These are phyloP conservation scores for Erpobdella octoculata DNA, from an alignment of 2,888 invertebrate genomes.

Conservation along the genomic window DNA sequence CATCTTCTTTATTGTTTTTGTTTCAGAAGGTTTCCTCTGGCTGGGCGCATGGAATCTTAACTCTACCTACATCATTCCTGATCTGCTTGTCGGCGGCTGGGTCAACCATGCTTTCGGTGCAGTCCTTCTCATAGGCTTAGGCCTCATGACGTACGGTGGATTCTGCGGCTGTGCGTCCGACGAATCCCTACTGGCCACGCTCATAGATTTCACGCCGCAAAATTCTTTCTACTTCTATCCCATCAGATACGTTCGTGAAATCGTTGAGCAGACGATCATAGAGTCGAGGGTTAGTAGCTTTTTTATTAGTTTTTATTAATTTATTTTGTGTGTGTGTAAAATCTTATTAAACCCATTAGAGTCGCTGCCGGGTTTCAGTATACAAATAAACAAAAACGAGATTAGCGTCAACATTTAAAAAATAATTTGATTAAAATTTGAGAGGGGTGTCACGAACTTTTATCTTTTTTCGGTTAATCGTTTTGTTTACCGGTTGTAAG, in stretches of 20 bases:
- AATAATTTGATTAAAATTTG: not conserved
- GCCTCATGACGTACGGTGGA: conserved; percentile 30
- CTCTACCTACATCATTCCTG: conserved; percentile 25
- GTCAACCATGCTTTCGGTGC: conserved; percentile 31
- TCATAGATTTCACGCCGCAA: not conserved
- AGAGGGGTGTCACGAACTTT: too few relatives aligned
- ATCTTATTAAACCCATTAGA: too few relatives aligned
- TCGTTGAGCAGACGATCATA: not conserved
- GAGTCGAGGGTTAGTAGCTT: not conserved
- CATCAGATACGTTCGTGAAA: conserved; percentile 21
- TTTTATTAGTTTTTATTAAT: not conserved
- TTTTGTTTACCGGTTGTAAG: not conserved
- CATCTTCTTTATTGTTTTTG: conserved; percentile 26
- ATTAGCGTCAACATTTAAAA: not conserved
- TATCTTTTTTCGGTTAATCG: not conserved
- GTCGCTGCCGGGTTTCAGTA: not conserved
- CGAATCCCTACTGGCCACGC: not conserved
- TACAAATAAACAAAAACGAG: not conserved
- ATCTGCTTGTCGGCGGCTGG: conserved; percentile 32
- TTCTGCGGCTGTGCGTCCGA: conserved; percentile 28
- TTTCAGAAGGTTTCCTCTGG: conserved; percentile 29
- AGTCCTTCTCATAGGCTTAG: conserved; percentile 21
- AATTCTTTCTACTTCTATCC: conserved; percentile 5
- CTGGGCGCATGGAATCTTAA: conserved; percentile 33
- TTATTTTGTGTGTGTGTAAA: too few relatives aligned